Evolutionary conservation across 1,140 invertebrate genomes (phyloP), one percentile per base, ranked within the genome.

Genomic region (Zaprionus gabonicus): DNA sequence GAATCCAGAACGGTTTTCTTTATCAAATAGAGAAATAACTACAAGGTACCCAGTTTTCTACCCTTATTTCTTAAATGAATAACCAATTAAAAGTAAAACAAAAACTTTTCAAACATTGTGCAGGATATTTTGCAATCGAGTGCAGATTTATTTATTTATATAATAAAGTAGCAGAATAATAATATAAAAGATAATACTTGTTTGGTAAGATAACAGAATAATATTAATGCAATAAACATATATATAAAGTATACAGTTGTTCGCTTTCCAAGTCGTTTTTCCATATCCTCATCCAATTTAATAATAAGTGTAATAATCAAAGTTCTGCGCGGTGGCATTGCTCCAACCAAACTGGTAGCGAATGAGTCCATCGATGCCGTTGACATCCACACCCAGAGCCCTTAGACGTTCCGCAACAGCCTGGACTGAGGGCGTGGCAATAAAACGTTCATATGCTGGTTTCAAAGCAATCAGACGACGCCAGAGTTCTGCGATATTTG

Each of bases 331-430:
- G 15, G 81, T 85, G 7, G 34, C 67, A 62, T 88, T 88, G 41
- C 71, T 71, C 85, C 85, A 88, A 15, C 85, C 85, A 0, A 88
- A 75, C 23, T 90, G 85, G 62, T 90, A 85, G 0, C 81, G 71
- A 1, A 88, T 63, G 0, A 76, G 23, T 3, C 34, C 6, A 51
- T 90, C 85, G 49, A 80, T 6, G 15, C 49, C 67, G 13, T 57
- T 23, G 3, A 81, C 34, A 77, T 91, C 69, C 15, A 92, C 77
- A 13, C 91, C 88, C 49, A 79, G 25, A 15, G 60, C 6, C 23
- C 76, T 65, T 5, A 92, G 38, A 1, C 81, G 77, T 10, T 46
- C 62, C 9, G 27, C 46, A 51, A 84, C 15, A 53, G 31, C 12
- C 10, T 59, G 65, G 20, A 63, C 66, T 31, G 27, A 28, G 2